These are phyloP conservation scores for Fratercula arctica DNA, from an alignment of 2,797 vertebrate species.

Conservation along the genomic window DNA sequence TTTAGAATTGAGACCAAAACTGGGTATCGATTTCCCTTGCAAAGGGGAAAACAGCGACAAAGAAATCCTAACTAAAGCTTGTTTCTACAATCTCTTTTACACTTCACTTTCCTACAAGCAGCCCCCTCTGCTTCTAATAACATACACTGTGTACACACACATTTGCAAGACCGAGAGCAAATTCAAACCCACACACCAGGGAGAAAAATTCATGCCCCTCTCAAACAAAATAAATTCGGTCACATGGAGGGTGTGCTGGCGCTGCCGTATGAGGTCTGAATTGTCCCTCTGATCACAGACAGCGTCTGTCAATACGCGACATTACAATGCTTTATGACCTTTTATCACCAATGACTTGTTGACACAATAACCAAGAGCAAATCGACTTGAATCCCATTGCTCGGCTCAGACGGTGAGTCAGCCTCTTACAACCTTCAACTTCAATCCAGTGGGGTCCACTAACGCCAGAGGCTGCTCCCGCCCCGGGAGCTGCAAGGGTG, in stretches of 20 bases:
- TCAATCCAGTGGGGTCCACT: background rate
- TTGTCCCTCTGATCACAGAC: background rate
- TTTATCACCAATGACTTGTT: slow-evolving; percentile 63
- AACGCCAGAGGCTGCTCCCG: background rate
- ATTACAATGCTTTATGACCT: slow-evolving; percentile 54
- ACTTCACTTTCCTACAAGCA: background rate
- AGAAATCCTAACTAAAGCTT: background rate
- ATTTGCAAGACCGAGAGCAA: background rate
- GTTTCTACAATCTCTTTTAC: background rate
- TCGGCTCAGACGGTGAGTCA: slow-evolving; percentile 46
- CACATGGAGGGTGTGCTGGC: background rate
- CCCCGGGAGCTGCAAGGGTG: background rate
- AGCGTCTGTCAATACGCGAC: background rate
- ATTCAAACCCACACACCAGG: background rate
- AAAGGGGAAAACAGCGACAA: background rate
- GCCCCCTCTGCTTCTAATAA: background rate
- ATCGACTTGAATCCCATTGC: slow-evolving; percentile 53
- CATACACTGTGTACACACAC: rapidly evolving
- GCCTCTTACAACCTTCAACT: slow-evolving; percentile 13
- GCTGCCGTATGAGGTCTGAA: rapidly evolving
- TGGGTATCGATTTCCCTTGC: background rate
- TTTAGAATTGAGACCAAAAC: background rate
- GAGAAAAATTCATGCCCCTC: background rate
- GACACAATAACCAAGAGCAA: slow-evolving; percentile 51
- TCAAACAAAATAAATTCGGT: background rate